Evolutionary conservation across 2,797 vertebrate genomes (phyloP), one percentile per base, ranked within the genome.

Genomic region (Gadopsis bispinosus): DNA sequence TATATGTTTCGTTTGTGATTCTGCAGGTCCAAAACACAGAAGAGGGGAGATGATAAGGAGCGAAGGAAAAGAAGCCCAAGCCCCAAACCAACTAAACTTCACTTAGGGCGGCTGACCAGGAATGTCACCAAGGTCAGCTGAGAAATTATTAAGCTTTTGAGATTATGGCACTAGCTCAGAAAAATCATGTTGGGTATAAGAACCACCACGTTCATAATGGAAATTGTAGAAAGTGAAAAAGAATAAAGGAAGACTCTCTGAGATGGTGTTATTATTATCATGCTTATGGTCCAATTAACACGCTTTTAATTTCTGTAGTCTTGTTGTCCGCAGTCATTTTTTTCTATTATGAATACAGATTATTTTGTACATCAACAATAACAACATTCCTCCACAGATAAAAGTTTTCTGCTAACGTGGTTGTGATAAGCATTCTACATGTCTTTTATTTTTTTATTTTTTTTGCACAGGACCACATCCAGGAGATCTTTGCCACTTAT

Each of bases 401-500:
- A 35, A 0, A 3, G 19, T 14, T 43, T 60, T 47, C 17, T 53
- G 6, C n/a, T 12, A 45, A 14, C 20, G 37, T 29, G 10, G 1
- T 55, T 70, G 6, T 65, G 2, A 64, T 37, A 14, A 29, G 2
- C 8, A 20, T 11, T 4, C 26, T 41, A 4, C 35, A 1, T 22
- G 3, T 73, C n/a, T 71, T 51, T 62, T 62, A 59, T 73, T 47
- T 75, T 62, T 62, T 73, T 47, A 73, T 26, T 26, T 26, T 62
- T 62, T 73, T 47, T 75, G 10, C 22, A 39, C 88, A 99, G 98
- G 97, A 98, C 73, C 98, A 99, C 92, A 97, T 99, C 55, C 96
- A 97, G 94, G 98, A 98, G 91, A 99, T 99, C 83, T 99, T 99
- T 92, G 96, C 97, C 78, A 97, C 97, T 54, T 99, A 99, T 0